Evolutionary conservation across 2,888 invertebrate genomes (phyloP).

Genomic region (Cerastoderma edule): DNA sequence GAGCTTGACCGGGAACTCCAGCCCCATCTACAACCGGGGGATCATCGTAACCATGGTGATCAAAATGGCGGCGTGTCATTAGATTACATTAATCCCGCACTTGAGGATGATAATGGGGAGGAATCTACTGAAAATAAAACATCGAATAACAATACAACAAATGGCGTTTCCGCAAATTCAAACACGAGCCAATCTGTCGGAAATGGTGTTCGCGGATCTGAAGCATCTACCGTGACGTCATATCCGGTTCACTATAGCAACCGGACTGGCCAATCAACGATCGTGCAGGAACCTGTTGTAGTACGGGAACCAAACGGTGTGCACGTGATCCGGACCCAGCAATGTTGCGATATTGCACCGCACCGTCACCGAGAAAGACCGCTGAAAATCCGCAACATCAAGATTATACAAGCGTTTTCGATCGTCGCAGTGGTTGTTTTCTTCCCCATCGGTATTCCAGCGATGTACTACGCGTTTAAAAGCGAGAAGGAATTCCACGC

Average conservation of each 20-base stretch:
- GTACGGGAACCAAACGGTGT: slow-evolving; percentile 59
- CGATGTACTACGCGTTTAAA: slow-evolving; percentile 69
- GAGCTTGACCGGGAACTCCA: slow-evolving; percentile 37
- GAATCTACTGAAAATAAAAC: background rate
- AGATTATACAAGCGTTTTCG: slow-evolving; percentile 69
- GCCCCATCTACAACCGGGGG: slow-evolving; percentile 11
- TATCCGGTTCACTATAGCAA: slow-evolving; percentile 62
- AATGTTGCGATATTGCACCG: slow-evolving; percentile 55
- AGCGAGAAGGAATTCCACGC: slow-evolving; percentile 71
- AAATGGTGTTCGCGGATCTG: slow-evolving; percentile 5
- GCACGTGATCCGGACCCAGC: slow-evolving; percentile 65
- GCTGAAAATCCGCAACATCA: slow-evolving; percentile 59
- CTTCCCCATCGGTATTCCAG: slow-evolving; percentile 78
- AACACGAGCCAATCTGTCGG: background rate
- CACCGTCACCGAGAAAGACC: slow-evolving; percentile 62
- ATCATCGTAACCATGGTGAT: background rate
- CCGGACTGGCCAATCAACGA: slow-evolving; percentile 59
- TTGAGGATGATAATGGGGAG: slow-evolving; percentile 16
- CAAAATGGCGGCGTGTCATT: slow-evolving; percentile 26
- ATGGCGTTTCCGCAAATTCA: slow-evolving; percentile 2
- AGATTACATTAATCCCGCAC: slow-evolving; percentile 38
- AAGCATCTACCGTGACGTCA: slow-evolving; percentile 14
- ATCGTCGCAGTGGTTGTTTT: slow-evolving; percentile 72
- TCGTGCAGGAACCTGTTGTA: slow-evolving; percentile 63
- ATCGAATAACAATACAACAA: slow-evolving; percentile 17